phyloP scores from a whole-genome alignment of 2,888 invertebrate species.

The Diplolepis rosae region DNA sequence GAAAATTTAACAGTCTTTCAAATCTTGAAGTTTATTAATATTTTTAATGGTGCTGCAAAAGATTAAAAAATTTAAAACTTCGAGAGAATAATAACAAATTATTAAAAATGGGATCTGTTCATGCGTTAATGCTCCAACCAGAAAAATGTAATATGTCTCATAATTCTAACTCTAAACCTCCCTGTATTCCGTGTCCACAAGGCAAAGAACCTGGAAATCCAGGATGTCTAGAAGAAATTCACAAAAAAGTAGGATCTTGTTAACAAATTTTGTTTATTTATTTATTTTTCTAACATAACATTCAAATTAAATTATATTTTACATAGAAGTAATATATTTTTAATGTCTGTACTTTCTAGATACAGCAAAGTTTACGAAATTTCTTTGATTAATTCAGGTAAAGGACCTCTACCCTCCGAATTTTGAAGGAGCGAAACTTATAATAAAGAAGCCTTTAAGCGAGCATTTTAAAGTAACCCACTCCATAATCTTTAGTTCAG shows the following conservation, averaged over 20 bases:
- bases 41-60: not conserved
- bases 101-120: constrained; percentile 28
- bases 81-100: not conserved
- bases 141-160: not conserved
- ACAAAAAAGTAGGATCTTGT: constrained; percentile 54
- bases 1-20: not conserved
- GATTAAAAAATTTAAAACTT: not conserved
- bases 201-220: constrained; percentile 42
- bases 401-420: constrained; percentile 64
- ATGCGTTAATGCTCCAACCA: constrained; percentile 28
- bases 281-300: too few species aligned
- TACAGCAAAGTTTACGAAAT: too few species aligned
- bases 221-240: constrained; percentile 65
- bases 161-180: not conserved
- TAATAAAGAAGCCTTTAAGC: constrained; percentile 60
- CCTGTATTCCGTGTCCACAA: not conserved
- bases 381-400: constrained; percentile 29
- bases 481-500: constrained; percentile 60
- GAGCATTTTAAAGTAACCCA: constrained; percentile 64
- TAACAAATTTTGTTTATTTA: not conserved
- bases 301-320: too few species aligned
- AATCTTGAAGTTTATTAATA: not conserved
- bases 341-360: too few species aligned
- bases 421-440: constrained; percentile 65
- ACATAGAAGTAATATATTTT: too few species aligned